Base-by-base conservation (phyloP, 2,888 invertebrate genomes). In the Diloba caeruleocephala region DNA sequence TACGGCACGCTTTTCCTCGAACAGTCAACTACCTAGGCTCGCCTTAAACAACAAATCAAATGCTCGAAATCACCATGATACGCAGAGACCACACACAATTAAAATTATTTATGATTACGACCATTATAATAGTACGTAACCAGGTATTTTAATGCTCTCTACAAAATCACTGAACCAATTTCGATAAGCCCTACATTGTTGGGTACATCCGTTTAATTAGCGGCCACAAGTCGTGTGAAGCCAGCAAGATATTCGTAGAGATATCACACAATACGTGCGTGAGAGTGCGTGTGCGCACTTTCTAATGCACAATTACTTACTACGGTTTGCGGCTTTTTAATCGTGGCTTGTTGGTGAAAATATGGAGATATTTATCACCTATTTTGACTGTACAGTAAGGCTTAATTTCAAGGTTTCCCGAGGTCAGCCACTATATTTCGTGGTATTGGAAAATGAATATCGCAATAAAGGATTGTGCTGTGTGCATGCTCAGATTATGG, bases 231-330 rank as follows among this genome's bases (percentile, higher is more conserved):
- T 73, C 71, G 74, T 71, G 71, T 71, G 74, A 71, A 70, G 74
- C 64, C 42, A 64, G 66, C 33, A 28, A 61, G 70, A 75, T 75
- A 75, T 74, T 64, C 63, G 52, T 56, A 9, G 42, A 64, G 76
- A 74, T 67, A 73, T 45, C 31, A 39, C 48, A 66, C 74, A 73
- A 70, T 69, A 53, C 53, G 42, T 61, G 71, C 71, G 67, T 74
- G 79, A 67, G 79, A 81, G 70, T 75, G 76, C 74, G 74, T 57
- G 41, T 17, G 68, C 71, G 73, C 78, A 78, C 79, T 81, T 79
- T 79, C 81, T 74, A 77, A 69, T 71, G 52, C 66, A 64, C 71
- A 74, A 75, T 76, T 74, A 72, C 52, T 43, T 64, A 43, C 50
- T 45, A 45, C n/a, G n/a, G n/a, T 42, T 44, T 48, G 69, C 46